phyloP scores from a whole-genome alignment of 2,888 invertebrate species.

The Pheosia tremula region DNA sequence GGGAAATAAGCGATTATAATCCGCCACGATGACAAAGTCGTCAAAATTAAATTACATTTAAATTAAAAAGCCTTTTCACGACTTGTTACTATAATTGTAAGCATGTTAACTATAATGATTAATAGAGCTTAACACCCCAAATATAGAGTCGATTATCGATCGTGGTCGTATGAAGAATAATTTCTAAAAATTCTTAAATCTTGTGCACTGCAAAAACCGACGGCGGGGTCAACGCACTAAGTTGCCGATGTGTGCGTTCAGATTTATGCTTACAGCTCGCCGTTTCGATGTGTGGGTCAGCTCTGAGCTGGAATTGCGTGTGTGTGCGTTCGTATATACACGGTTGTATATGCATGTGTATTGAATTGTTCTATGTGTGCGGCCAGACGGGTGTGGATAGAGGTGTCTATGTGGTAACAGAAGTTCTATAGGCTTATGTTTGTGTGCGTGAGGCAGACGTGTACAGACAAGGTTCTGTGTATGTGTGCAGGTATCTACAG shows the following conservation, averaged over 20 bases:
- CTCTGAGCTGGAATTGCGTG: constrained; percentile 13
- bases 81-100: background rate
- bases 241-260: constrained; percentile 29
- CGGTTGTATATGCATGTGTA: constrained; percentile 23
- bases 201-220: constrained; percentile 53
- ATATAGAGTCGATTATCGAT: background rate
- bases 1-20: too few species aligned
- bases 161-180: background rate
- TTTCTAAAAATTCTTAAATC: constrained; percentile 37
- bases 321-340: constrained; percentile 16
- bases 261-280: constrained; percentile 17
- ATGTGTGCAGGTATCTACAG: constrained; percentile 27
- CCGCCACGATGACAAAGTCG: too few species aligned
- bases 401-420: constrained; percentile 22
- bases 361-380: constrained; percentile 13
- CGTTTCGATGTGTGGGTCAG: constrained; percentile 14
- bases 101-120: background rate
- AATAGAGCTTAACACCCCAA: background rate
- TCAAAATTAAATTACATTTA: too few species aligned
- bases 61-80: background rate
- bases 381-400: constrained; percentile 38
- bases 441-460: constrained; percentile 36
- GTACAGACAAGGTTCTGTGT: constrained; percentile 18
- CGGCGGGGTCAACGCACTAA: constrained; percentile 54
- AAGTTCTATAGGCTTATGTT: constrained; percentile 17